phyloP scores from a whole-genome alignment of 2,113 vertebrate species.

The Cephalopholis sonnerati region DNA sequence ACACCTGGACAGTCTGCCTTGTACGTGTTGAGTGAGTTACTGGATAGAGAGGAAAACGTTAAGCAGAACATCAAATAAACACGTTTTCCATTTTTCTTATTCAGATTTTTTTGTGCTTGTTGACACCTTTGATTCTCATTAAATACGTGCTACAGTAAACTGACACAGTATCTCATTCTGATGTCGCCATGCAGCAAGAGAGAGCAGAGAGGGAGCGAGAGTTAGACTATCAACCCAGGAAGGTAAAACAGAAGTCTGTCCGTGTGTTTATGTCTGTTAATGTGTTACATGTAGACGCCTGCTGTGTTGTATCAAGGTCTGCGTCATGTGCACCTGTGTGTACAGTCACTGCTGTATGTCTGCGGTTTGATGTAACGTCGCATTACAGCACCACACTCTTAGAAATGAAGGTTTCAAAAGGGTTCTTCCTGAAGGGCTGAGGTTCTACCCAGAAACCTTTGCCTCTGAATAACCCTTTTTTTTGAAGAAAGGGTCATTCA shows the following conservation, averaged over 20 bases:
- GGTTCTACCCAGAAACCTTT: no score
- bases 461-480: no score
- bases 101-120: neutral
- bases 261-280: slow-evolving; percentile 20
- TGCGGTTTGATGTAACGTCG: neutral
- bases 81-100: no score
- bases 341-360: neutral
- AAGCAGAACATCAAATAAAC: neutral
- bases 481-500: no score
- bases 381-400: neutral
- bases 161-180: slow-evolving; percentile 50
- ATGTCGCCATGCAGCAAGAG: slow-evolving; percentile 79
- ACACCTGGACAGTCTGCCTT: neutral
- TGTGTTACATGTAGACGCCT: slow-evolving; percentile 9
- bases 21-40: neutral
- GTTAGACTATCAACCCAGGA: slow-evolving; percentile 81
- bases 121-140: neutral
- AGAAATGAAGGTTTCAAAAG: no score
- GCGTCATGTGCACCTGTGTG: slow-evolving; percentile 1
- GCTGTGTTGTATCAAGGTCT: neutral
- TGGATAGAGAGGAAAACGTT: neutral
- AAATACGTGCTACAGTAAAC: slow-evolving; percentile 19
- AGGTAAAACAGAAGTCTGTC: slow-evolving; percentile 71
- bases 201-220: slow-evolving; percentile 81
- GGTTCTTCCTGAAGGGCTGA: no score